Conservation (phyloP, 1,140 invertebrate species). For the Bombyx mandarina region DNA sequence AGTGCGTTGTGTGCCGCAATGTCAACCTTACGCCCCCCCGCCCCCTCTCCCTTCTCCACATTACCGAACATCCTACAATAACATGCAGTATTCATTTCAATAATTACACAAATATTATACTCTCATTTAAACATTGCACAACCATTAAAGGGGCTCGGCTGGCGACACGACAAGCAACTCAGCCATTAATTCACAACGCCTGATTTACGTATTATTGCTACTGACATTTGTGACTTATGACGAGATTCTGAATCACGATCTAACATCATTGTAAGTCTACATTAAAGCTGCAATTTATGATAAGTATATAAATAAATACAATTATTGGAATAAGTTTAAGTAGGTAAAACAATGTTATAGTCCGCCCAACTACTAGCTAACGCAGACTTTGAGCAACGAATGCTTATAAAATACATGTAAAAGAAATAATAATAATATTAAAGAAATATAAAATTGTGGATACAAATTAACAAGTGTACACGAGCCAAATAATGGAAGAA, state of each 20-base stretch:
- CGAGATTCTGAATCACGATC: constrained; percentile 70
- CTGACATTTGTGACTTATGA: constrained; percentile 70
- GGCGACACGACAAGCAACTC: constrained; percentile 24
- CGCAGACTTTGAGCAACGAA: constrained; percentile 63
- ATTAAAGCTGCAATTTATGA: constrained; percentile 69
- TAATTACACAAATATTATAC: constrained; percentile 24
- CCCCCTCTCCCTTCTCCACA: constrained; percentile 11
- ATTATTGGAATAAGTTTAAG: constrained; percentile 55
- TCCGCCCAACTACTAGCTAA: constrained; percentile 42
- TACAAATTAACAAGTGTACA: constrained; percentile 60
- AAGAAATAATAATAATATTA: constrained; percentile 36
- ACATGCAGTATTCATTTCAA: constrained; percentile 8
- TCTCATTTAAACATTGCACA: constrained; percentile 52
- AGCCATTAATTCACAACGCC: constrained; percentile 37
- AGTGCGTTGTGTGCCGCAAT: constrained; percentile 17
- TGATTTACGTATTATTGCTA: constrained; percentile 64
- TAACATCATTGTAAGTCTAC: constrained; percentile 68
- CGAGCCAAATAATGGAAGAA: constrained; percentile 45
- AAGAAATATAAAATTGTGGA: constrained; percentile 48
- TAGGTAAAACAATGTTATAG: constrained; percentile 55
- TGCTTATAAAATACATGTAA: constrained; percentile 40
- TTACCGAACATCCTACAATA: constrained; percentile 4
- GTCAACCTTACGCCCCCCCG: constrained; percentile 18
- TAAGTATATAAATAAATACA: constrained; percentile 68
- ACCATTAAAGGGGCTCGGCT: constrained; percentile 14